Percentiles rank a stretch among this genome's conserved stretches.
Evolutionary conservation across 2,888 invertebrate species (phyloP).

Genomic region (Conomelus anceps): DNA sequence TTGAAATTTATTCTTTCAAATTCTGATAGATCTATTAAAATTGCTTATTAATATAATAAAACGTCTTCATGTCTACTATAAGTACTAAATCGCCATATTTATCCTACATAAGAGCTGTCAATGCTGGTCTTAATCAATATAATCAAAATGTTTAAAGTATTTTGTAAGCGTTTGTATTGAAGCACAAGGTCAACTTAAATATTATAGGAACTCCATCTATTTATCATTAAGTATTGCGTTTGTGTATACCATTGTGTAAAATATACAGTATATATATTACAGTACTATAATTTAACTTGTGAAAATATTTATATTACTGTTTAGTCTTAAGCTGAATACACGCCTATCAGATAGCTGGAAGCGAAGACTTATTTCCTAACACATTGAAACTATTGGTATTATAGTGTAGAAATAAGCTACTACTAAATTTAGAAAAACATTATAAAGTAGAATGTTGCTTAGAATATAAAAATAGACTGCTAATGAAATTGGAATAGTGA

Average conservation of each 20-base stretch:
- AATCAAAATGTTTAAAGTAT: no score
- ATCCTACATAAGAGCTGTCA: no score
- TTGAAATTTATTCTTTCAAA: no score
- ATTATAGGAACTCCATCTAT: neutral
- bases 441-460: neutral
- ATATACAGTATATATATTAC: neutral
- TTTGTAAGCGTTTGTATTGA: neutral
- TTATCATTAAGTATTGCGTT: neutral
- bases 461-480: neutral
- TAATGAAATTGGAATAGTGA: neutral
- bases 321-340: neutral
- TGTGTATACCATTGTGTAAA: neutral
- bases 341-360: neutral
- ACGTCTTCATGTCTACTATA: no score
- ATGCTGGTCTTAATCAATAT: no score
- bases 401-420: no score
- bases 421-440: neutral
- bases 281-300: neutral
- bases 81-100: no score
- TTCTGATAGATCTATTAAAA: no score
- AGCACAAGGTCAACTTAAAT: neutral
- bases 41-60: no score
- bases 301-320: neutral
- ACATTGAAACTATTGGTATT: neutral
- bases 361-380: neutral